Base-by-base conservation (phyloP, 2,888 invertebrate genomes). In the Diplazon laetatorius region DNA sequence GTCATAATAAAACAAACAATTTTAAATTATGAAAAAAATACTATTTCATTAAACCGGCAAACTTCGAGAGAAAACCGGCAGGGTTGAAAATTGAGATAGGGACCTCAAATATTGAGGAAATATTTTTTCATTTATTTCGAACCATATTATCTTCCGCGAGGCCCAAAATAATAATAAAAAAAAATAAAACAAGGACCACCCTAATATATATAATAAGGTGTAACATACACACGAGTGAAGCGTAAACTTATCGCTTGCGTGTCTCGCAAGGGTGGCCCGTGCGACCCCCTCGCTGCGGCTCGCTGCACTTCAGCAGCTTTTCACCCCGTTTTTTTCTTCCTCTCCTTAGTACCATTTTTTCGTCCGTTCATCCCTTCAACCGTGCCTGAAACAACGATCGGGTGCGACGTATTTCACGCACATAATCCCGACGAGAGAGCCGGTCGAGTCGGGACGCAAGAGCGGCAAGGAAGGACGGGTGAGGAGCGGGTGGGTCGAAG, bases 351-450 rank as follows among this genome's bases (percentile, higher is more conserved):
- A 16, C 20, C 10, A 30, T 2, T 52, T 52, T 52, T 52, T 65
- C 3, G n/a, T n/a, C n/a, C n/a, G n/a, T 39, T 55, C 16, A 12
- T 12, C 16, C 16, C 18, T 37, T 55, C 42, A 30, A 25, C n/a
- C 22, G 37, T 44, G 39, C 37, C 20, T 37, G 50, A 52, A 52
- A 52, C 52, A 42, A 1, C 66, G 68, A 68, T 68, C 68, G 55
- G 42, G 42, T 42, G 68, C 52, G 42, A 62, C 42, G 55, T 65
- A 65, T 72, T 57, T 72, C 48, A 55, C 14, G 48, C 46, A 9
- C 25, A 57, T 72, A 65, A 72, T 65, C 46, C 22, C 37, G n/a
- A 63, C 16, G 25, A 71, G 10, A 71, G 10, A 76, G 44, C 25
- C 46, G 74, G 25, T 44, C 55, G 55, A 35, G 55, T 14, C 2